Conservation (phyloP, 2,113 vertebrate species). For the Emydura subglobosa region DNA sequence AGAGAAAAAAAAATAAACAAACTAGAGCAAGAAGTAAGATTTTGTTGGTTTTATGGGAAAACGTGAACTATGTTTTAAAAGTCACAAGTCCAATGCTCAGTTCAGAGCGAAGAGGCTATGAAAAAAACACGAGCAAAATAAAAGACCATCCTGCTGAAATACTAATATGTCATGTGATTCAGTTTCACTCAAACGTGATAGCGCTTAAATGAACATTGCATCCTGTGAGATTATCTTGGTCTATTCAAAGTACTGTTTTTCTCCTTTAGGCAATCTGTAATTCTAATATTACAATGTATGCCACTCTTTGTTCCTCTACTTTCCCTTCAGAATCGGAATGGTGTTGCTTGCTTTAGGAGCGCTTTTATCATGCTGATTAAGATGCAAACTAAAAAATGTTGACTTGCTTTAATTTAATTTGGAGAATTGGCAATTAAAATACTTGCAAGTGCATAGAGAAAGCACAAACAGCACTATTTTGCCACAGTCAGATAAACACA, state of each 20-base stretch:
- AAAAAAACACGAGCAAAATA: background rate
- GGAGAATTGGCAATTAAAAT: rapidly evolving
- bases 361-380: background rate
- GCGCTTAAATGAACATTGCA: background rate
- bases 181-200: background rate
- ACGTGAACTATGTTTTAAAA: background rate
- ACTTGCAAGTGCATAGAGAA: background rate
- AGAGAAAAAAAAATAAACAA: background rate
- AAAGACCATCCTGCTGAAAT: background rate
- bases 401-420: background rate
- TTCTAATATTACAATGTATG: background rate
- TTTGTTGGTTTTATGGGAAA: background rate
- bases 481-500: background rate
- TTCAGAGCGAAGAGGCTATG: background rate
- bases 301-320: background rate
- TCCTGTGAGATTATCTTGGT: background rate
- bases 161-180: background rate
- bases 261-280: background rate
- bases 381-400: background rate
- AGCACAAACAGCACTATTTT: background rate
- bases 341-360: background rate
- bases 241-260: background rate
- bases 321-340: background rate
- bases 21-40: background rate
- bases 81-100: background rate